Evolutionary conservation across 2,888 invertebrate genomes (phyloP).

Genomic region (Limnephilus auricula): DNA sequence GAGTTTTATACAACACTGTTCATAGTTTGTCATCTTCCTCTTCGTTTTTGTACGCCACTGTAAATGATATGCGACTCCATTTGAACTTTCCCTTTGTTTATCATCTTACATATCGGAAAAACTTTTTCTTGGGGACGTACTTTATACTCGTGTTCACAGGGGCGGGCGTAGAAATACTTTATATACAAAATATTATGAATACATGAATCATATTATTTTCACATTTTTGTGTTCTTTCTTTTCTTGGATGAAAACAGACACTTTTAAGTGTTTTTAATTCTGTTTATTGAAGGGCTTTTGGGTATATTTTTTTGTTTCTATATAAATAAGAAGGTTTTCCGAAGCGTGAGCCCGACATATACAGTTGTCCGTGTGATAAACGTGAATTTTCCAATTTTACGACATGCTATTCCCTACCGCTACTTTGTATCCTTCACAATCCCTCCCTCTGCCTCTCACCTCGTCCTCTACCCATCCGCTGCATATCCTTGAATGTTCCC

Average conservation of each 20-base stretch:
- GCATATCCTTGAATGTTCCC: no score
- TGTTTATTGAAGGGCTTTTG: no score
- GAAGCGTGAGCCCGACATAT: no score
- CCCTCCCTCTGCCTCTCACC: no score
- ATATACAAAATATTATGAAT: neutral
- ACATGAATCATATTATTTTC: neutral
- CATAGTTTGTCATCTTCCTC: slow-evolving; percentile 17
- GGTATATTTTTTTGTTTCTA: no score
- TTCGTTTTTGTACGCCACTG: slow-evolving; percentile 27
- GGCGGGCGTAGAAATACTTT: neutral
- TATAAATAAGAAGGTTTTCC: no score
- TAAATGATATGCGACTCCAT: slow-evolving; percentile 39
- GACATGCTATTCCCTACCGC: no score
- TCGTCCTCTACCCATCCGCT: no score
- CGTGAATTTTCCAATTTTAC: no score
- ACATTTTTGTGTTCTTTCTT: neutral
- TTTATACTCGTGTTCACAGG: neutral
- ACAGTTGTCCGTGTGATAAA: no score
- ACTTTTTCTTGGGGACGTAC: slow-evolving; percentile 9
- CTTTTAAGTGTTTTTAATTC: neutral
- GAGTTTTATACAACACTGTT: neutral
- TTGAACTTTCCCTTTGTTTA: slow-evolving; percentile 44
- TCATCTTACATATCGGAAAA: slow-evolving; percentile 45
- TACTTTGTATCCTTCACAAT: no score
- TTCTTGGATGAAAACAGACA: neutral